Conservation (phyloP, 2,113 vertebrate species). For the Psephotus haematonotus region DNA sequence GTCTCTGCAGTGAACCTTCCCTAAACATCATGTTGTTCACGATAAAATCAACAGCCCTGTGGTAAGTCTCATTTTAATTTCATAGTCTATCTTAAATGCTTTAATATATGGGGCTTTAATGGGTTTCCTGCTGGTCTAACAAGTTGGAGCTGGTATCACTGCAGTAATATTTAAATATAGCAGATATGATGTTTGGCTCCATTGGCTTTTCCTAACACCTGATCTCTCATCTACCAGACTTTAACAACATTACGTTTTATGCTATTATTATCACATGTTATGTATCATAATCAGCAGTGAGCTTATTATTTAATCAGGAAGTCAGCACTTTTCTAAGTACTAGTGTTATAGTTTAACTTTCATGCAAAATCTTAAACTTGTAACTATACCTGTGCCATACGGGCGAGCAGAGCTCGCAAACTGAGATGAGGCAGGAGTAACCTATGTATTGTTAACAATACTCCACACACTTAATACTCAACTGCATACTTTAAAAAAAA, state of each 20-base stretch:
- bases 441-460: background rate
- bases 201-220: background rate
- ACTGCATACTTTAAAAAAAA: background rate
- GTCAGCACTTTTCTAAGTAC: background rate
- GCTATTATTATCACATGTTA: background rate
- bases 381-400: background rate
- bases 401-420: background rate
- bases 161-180: background rate
- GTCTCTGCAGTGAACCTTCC: background rate
- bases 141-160: background rate
- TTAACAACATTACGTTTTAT: slow-evolving; percentile 24
- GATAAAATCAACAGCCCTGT: background rate
- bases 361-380: background rate
- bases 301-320: background rate
- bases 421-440: background rate
- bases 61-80: background rate
- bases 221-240: background rate
- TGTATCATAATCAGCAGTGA: background rate
- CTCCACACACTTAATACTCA: slow-evolving; percentile 23
- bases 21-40: background rate
- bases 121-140: background rate
- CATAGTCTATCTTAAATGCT: background rate
- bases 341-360: background rate
- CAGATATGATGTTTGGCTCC: background rate
- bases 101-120: background rate